Evolutionary conservation across 1,140 invertebrate species (phyloP), one percentile per base, ranked within the genome.

Genomic region (Galleria mellonella): DNA sequence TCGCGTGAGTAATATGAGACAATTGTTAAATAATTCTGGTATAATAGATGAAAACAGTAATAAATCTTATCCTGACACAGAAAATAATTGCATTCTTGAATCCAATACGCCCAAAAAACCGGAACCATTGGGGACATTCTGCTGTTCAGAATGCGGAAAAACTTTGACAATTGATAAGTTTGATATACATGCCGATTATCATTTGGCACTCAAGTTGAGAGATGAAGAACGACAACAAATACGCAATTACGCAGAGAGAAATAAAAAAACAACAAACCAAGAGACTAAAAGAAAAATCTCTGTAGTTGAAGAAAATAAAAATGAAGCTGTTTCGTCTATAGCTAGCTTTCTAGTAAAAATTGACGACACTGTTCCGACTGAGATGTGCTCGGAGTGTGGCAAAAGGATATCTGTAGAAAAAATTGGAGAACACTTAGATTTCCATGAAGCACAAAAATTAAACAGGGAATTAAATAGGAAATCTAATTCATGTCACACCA

Each of bases 381-480:
- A 89, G 60, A 77, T 81, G 35, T 94, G 93, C 69, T 6, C 67
- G 1, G 87, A 92, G 58, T 94, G 92, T 64, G 84, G 89, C 45
- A 88, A 89, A 59, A 87, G 77, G 56, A 86, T 94, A 27, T 64
- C 81, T 15, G 10, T 77, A n/a, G 76, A 81, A 4, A 90, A 90
- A 47, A 88, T 90, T 63, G 47, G 70, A 9, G 90, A 91, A 59
- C 93, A 94, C 71, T 72, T 87, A 43, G 92, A 94, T 78, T 94
- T 90, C 73, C 93, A 94, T 66, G 75, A 91, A 47, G 92, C 93
- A 3, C 90, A 90, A 61, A 89, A 88, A 59, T 62, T 94, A 27
- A 92, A 90, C 61, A 77, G 82, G 52, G 81, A 83, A 86, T 63
- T 65, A 11, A 70, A 76, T 41, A 55, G 42, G 12, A 63, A 68